Evolutionary conservation across 1,140 invertebrate species (phyloP).

Genomic region (Neelides sp.): DNA sequence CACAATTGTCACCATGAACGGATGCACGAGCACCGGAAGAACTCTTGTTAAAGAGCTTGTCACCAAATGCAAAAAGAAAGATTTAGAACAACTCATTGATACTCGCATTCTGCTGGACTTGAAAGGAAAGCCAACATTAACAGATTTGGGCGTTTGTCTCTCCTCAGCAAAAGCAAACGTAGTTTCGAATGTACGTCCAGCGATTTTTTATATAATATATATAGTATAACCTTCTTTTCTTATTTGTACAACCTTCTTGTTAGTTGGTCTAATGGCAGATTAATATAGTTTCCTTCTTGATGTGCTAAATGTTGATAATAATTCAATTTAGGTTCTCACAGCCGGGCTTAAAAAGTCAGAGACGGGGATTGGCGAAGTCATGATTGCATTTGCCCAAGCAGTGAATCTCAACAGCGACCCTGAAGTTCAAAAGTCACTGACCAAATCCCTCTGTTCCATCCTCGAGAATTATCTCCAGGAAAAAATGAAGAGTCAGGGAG

Average conservation of each 20-base stretch:
- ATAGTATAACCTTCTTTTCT: no score
- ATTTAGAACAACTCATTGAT: constrained; percentile 12
- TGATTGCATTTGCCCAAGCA: constrained; percentile 28
- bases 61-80: constrained; percentile 1
- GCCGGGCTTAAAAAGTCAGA: no score
- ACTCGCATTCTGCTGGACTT: not conserved
- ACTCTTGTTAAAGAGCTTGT: constrained; percentile 17
- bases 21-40: constrained; percentile 13
- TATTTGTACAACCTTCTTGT: no score
- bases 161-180: constrained; percentile 10
- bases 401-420: constrained; percentile 26
- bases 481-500: constrained; percentile 12
- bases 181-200: constrained; percentile 13
- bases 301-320: no score
- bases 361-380: constrained; percentile 12
- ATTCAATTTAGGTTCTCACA: no score
- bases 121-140: constrained; percentile 6
- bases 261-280: no score
- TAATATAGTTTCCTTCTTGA: no score
- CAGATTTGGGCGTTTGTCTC: constrained; percentile 24
- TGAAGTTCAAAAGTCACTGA: constrained; percentile 18
- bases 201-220: no score
- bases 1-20: constrained; percentile 17
- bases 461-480: constrained; percentile 23
- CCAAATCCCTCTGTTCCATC: constrained; percentile 12